Evolutionary conservation across 1,140 invertebrate species (phyloP).

Genomic region (Bombus waltoni): DNA sequence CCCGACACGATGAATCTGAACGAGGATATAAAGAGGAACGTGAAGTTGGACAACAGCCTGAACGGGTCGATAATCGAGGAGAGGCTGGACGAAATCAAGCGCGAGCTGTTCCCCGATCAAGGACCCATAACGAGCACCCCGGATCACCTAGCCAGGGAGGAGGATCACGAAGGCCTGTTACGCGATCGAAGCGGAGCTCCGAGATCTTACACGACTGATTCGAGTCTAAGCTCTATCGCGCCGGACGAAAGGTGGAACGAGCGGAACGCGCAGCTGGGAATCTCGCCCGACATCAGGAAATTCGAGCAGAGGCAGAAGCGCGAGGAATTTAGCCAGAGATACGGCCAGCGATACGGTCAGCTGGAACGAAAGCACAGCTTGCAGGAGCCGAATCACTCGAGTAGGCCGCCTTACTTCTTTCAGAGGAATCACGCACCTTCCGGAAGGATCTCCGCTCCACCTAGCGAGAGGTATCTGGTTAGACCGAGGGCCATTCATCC

Average conservation of each 20-base stretch:
- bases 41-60: constrained; percentile 76
- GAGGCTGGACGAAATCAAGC: constrained; percentile 77
- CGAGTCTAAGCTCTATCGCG: constrained; percentile 71
- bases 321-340: constrained; percentile 48
- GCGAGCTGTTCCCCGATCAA: constrained; percentile 75
- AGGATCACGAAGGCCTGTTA: constrained; percentile 45
- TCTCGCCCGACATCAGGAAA: constrained; percentile 50
- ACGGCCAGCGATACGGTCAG: constrained; percentile 57
- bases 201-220: constrained; percentile 70
- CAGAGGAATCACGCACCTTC: constrained; percentile 75
- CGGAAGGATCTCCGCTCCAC: constrained; percentile 78
- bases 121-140: constrained; percentile 76
- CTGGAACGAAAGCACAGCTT: constrained; percentile 79
- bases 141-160: constrained; percentile 72
- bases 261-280: constrained; percentile 66
- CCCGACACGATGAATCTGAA: constrained; percentile 80
- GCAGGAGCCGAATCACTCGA: constrained; percentile 72
- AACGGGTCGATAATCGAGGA: constrained; percentile 77
- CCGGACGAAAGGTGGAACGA: constrained; percentile 74
- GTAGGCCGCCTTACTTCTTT: constrained; percentile 58
- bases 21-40: constrained; percentile 79
- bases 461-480: constrained; percentile 73
- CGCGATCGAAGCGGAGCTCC: constrained; percentile 50
- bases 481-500: constrained; percentile 74
- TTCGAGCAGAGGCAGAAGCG: constrained; percentile 56